A percentile compares a stretch with the other conserved stretches of the same genome.
Evolutionary conservation across 2,888 invertebrate species (phyloP).

Genomic region (Acronicta leporina): DNA sequence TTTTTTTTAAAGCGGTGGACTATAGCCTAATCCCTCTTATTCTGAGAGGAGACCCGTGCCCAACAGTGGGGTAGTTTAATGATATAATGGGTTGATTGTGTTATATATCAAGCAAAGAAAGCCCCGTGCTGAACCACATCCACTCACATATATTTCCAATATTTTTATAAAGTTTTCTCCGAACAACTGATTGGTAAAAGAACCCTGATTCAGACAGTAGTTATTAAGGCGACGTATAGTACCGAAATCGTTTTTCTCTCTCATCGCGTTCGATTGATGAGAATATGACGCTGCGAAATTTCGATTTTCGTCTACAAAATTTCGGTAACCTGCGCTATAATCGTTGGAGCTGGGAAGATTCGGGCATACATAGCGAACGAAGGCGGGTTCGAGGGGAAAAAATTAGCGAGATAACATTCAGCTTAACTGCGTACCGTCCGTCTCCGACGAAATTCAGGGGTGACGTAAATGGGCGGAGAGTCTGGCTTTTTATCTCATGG

Average conservation of each 20-base stretch:
- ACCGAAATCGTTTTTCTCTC: conserved; percentile 48
- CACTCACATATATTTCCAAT: no score
- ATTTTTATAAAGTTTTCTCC: not conserved
- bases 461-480: conserved; percentile 68
- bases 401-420: conserved; percentile 82
- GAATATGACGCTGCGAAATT: conserved; percentile 61
- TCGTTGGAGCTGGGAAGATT: conserved; percentile 63
- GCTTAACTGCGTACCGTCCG: conserved; percentile 75
- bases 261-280: conserved; percentile 54
- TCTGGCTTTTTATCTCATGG: conserved; percentile 65
- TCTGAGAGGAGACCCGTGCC: no score
- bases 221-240: conserved; percentile 2
- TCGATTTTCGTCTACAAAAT: conserved; percentile 61
- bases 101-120: no score
- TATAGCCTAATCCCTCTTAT: no score
- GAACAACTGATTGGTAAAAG: not conserved
- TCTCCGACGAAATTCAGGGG: conserved; percentile 72
- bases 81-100: no score
- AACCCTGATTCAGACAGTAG: not conserved
- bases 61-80: no score
- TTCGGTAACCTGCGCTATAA: conserved; percentile 64
- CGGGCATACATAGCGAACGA: conserved; percentile 59
- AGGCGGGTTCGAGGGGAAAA: conserved; percentile 67
- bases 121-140: not conserved
- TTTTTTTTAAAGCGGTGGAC: no score